Percentiles rank a stretch among this genome's conserved stretches.
phyloP scores from a whole-genome alignment of 2,113 vertebrate species.

The Psilopogon haemacephalus region DNA sequence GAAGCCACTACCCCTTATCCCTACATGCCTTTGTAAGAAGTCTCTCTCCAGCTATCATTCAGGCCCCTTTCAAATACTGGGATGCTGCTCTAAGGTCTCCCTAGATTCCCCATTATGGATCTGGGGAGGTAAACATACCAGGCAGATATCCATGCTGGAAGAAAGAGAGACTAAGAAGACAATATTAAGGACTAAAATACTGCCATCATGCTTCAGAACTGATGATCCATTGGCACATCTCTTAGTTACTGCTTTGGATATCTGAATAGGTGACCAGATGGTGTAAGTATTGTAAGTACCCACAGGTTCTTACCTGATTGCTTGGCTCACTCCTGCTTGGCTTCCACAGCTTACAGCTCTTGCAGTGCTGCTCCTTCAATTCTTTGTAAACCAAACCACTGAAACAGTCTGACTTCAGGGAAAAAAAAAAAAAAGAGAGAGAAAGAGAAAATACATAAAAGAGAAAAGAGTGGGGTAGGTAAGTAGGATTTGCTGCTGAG shows the following conservation, averaged over 20 bases:
- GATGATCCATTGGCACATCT: neutral
- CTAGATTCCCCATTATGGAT: neutral
- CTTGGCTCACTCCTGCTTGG: neutral
- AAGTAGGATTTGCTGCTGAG: neutral
- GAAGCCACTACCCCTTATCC: no score
- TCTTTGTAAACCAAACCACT: neutral
- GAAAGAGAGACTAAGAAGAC: neutral
- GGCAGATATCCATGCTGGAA: neutral
- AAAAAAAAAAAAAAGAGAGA: neutral
- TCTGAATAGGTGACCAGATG: no score
- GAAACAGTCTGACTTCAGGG: neutral
- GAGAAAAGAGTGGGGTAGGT: neutral
- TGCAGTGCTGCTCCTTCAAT: neutral
- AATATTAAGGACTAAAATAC: neutral
- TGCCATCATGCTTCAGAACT: neutral
- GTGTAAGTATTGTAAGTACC: neutral
- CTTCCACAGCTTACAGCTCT: neutral
- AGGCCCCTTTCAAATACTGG: no score
- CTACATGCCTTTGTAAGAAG: no score
- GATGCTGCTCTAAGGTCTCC: no score
- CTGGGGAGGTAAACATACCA: neutral
- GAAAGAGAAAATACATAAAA: neutral
- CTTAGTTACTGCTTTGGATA: neutral
- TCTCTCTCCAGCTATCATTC: no score
- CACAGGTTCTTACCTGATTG: neutral